Conservation (phyloP, 2,113 vertebrate genomes). For the Nicator chloris region DNA sequence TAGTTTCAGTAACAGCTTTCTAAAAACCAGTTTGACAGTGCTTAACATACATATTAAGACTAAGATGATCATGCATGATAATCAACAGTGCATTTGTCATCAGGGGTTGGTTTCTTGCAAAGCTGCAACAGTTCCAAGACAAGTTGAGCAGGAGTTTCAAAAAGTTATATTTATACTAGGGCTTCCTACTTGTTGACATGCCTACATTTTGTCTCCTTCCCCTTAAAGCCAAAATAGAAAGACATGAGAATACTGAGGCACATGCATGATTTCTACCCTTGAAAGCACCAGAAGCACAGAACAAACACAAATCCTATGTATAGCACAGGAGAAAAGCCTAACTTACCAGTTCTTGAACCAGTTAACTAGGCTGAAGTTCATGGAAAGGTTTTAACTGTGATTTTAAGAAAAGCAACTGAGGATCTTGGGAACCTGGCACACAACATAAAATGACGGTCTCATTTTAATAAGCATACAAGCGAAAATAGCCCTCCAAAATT, state of each 20-base stretch:
- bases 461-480: slow-evolving; percentile 10
- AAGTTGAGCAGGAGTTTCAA: background rate
- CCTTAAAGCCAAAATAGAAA: background rate
- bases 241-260: background rate
- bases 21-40: background rate
- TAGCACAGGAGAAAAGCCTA: background rate
- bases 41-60: background rate
- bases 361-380: slow-evolving; percentile 23
- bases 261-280: background rate
- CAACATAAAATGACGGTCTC: background rate
- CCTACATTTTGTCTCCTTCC: background rate
- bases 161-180: background rate
- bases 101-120: background rate
- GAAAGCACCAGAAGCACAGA: background rate
- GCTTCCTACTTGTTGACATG: background rate
- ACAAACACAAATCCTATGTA: background rate
- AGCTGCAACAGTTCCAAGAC: background rate
- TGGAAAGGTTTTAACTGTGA: background rate
- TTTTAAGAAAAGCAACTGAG: background rate
- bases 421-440: background rate
- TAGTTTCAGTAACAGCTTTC: background rate
- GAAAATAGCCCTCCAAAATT: slow-evolving; percentile 26
- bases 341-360: background rate
- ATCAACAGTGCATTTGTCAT: background rate
- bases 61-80: background rate